Conservation (phyloP, 1,140 invertebrate genomes). For the Orussus abietinus region DNA sequence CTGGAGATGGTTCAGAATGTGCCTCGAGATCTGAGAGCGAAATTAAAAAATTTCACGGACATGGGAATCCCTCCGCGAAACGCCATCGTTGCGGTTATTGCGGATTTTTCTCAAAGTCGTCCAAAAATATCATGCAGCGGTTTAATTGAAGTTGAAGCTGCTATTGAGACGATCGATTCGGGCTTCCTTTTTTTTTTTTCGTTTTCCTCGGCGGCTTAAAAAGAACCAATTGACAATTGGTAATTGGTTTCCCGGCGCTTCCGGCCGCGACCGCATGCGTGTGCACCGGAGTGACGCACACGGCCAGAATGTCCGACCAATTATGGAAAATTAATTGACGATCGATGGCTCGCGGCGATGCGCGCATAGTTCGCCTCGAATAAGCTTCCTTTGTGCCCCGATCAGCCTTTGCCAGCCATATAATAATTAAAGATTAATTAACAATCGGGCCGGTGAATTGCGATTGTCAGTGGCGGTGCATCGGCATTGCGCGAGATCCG, state of each 20-base stretch:
- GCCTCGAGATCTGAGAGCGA: too few species aligned
- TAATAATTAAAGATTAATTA: constrained; percentile 48
- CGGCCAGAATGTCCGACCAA: constrained; percentile 37
- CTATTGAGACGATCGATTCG: too few species aligned
- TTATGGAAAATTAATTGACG: constrained; percentile 51
- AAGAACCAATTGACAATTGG: constrained; percentile 39
- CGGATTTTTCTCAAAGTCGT: too few species aligned
- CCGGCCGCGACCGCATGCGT: constrained; percentile 9
- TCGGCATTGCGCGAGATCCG: too few species aligned
- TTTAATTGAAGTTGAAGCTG: too few species aligned
- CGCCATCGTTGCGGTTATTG: too few species aligned
- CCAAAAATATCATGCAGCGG: too few species aligned
- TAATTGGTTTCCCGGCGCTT: constrained; percentile 39
- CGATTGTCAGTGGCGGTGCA: too few species aligned
- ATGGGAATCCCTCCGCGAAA: too few species aligned
- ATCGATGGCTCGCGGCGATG: constrained; percentile 35
- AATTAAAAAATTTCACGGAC: too few species aligned
- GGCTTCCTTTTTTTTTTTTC: constrained; percentile 8
- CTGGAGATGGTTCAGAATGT: too few species aligned
- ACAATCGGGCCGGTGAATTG: constrained; percentile 34
- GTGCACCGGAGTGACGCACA: constrained; percentile 2
- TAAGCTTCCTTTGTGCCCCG: constrained; percentile 36
- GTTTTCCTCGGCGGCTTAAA: constrained; percentile 16
- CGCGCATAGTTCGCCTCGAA: constrained; percentile 22
- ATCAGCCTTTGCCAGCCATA: constrained; percentile 39